Conservation (phyloP, 2,888 invertebrate species). For the Glaucopsyche alexis region DNA sequence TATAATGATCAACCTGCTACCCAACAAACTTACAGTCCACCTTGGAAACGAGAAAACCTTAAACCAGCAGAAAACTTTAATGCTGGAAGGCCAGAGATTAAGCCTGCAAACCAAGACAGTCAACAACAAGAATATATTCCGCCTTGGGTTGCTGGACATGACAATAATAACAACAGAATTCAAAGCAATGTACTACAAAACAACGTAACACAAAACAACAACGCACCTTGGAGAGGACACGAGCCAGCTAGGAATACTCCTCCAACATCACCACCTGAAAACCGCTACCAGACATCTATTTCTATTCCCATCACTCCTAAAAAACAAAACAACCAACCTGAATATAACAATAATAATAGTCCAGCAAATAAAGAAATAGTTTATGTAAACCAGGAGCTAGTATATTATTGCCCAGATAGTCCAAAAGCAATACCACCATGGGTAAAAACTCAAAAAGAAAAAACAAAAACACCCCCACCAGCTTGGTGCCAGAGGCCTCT, state of each 20-base stretch:
- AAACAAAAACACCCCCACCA: slow-evolving; percentile 74
- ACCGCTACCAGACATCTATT: slow-evolving; percentile 71
- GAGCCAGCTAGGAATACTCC: slow-evolving; percentile 46
- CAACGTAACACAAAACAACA: slow-evolving; percentile 28
- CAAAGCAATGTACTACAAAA: slow-evolving; percentile 1
- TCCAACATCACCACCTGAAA: slow-evolving; percentile 53
- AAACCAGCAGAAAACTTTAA: slow-evolving; percentile 45
- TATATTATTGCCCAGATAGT: slow-evolving; percentile 70
- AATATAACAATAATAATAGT: slow-evolving; percentile 56
- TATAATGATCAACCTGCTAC: slow-evolving; percentile 52
- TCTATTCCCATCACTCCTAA: slow-evolving; percentile 71
- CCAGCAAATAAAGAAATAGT: slow-evolving; percentile 66
- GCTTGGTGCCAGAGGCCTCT: slow-evolving; percentile 68
- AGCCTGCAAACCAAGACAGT: slow-evolving; percentile 42
- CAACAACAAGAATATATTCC: slow-evolving; percentile 57
- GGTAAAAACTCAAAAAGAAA: slow-evolving; percentile 73
- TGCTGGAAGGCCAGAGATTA: slow-evolving; percentile 60
- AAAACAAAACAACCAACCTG: slow-evolving; percentile 58
- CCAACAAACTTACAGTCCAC: slow-evolving; percentile 58
- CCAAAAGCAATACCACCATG: slow-evolving; percentile 71
- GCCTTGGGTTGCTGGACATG: slow-evolving; percentile 57
- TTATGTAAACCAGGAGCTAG: slow-evolving; percentile 70
- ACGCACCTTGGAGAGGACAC: slow-evolving; percentile 56
- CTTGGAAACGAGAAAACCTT: slow-evolving; percentile 58
- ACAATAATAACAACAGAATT: slow-evolving; percentile 53